Percentiles rank a stretch among this genome's conserved stretches.
phyloP scores from a whole-genome alignment of 2,797 vertebrate genomes.

The Gouania willdenowi region DNA sequence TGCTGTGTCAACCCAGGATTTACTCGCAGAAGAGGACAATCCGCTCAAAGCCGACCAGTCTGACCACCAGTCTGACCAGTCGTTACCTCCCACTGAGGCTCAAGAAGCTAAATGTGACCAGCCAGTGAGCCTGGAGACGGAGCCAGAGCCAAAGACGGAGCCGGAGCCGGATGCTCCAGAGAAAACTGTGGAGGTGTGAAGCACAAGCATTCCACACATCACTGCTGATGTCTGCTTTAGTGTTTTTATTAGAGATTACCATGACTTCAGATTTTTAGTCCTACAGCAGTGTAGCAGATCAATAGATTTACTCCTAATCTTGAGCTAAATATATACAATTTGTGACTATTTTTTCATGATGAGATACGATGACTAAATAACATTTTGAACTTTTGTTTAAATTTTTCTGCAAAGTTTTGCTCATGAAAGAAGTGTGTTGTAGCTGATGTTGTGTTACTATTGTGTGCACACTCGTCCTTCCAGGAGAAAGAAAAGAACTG shows the following conservation, averaged over 20 bases:
- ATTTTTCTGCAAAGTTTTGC: too few relatives aligned
- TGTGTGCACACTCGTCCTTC: slow-evolving; percentile 25
- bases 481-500: slow-evolving; percentile 75
- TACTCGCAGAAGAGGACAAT: background rate
- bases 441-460: background rate
- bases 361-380: too few relatives aligned
- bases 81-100: slow-evolving; percentile 21
- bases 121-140: slow-evolving; percentile 84
- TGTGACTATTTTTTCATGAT: too few relatives aligned
- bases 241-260: too few relatives aligned
- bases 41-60: background rate
- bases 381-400: too few relatives aligned
- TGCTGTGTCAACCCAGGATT: slow-evolving; percentile 13
- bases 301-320: too few relatives aligned
- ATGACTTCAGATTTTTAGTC: too few relatives aligned
- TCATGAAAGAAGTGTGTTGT: background rate
- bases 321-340: too few relatives aligned
- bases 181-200: slow-evolving; percentile 44
- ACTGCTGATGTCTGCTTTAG: too few relatives aligned
- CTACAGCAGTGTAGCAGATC: too few relatives aligned
- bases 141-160: slow-evolving; percentile 73
- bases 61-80: slow-evolving; percentile 22
- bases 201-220: too few relatives aligned
- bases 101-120: slow-evolving; percentile 78
- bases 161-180: slow-evolving; percentile 49